phyloP scores from a whole-genome alignment of 2,113 vertebrate genomes.

The Opisthocomus hoazin region DNA sequence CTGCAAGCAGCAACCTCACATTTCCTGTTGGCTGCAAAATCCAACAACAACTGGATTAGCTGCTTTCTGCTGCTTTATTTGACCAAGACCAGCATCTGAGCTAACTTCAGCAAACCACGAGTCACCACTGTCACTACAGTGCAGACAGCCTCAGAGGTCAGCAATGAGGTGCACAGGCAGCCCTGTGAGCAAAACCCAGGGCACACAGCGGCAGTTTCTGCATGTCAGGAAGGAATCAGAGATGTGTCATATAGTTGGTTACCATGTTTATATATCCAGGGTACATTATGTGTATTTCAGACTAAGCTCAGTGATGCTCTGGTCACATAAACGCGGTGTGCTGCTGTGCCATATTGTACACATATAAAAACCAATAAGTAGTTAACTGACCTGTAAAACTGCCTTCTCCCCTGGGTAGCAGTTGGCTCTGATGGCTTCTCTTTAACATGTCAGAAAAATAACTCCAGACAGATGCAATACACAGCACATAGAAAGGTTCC shows the following conservation, averaged over 20 bases:
- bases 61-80: neutral
- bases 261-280: neutral
- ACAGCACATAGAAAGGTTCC: neutral
- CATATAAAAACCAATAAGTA: neutral
- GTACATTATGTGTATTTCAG: neutral
- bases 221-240: neutral
- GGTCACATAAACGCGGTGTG: neutral
- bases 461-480: neutral
- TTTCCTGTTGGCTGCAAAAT: neutral
- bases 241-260: neutral
- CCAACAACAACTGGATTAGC: neutral
- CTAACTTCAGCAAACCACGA: neutral
- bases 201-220: neutral
- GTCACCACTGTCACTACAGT: neutral
- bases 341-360: neutral
- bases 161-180: neutral
- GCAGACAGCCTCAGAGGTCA: neutral
- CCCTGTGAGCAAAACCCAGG: neutral
- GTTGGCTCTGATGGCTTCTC: slow-evolving; percentile 14
- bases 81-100: neutral
- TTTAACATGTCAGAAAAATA: slow-evolving; percentile 36
- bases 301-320: neutral
- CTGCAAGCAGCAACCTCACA: neutral
- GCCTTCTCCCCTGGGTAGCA: slow-evolving; percentile 4
- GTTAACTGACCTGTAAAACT: slow-evolving; percentile 52